Evolutionary conservation across 1,140 invertebrate genomes (phyloP), one percentile per base, ranked within the genome.

Genomic region (Piezodorus guildinii): DNA sequence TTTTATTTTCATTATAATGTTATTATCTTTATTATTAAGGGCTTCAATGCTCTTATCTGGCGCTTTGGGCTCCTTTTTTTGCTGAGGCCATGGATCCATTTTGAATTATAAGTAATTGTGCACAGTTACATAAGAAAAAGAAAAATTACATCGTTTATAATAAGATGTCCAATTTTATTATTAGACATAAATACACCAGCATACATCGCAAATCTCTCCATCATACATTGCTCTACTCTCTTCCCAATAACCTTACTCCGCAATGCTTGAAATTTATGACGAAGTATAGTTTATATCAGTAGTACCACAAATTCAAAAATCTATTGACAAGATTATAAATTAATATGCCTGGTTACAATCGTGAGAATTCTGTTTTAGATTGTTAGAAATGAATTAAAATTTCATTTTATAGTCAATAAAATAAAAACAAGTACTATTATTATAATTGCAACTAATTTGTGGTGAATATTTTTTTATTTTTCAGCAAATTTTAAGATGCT

Each of bases 21-120:
- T 52, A 54, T 17, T 63, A 25, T 63, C 62, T 9, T 52, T 54
- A 34, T 43, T n/a, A 39, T 63, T 63, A 25, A 52, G 49, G 16
- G 59, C 21, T 9, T 76, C 72, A 73, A 68, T 52, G 52, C 17
- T 64, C 61, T 68, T 68, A 77, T 84, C 81, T 70, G 81, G 81
- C 67, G 82, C 80, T 75, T 83, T 81, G 56, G 82, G 81, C 77
- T 83, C 80, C 76, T 81, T 82, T 76, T 83, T 80, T 76, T 84
- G 79, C 73, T 83, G 81, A 74, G 82, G 82, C 76, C 81, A 80
- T 78, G 82, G 81, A 79, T 81, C 82, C 82, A 85, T 84, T 75
- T 83, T 83, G 76, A 23, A 58, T 14, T 21, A 12, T 10, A 1
- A 8, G 34, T 4, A 39, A 49, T 19, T 49, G 6, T 6, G 46